phyloP scores from a whole-genome alignment of 1,140 invertebrate genomes.

The Drosophila dunni region DNA sequence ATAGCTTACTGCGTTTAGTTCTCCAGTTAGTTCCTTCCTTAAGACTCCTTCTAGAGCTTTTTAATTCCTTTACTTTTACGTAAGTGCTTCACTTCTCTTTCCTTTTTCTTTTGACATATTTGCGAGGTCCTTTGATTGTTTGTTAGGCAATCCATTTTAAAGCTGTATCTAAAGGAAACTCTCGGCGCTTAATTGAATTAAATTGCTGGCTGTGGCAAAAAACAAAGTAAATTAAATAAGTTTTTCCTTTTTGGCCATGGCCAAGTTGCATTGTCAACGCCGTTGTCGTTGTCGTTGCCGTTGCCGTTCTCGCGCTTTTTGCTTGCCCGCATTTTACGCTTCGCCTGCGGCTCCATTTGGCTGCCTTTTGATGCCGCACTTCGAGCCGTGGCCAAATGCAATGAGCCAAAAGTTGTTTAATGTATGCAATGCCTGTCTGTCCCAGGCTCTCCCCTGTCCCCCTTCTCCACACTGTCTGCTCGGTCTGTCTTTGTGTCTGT shows the following conservation, averaged over 20 bases:
- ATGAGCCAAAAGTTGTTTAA: conserved; percentile 84
- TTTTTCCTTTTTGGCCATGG: conserved; percentile 77
- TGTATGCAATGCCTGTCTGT: conserved; percentile 72
- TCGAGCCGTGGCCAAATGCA: conserved; percentile 58
- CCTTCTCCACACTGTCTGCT: not conserved
- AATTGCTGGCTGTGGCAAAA: conserved; percentile 79
- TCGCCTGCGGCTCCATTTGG: conserved; percentile 72
- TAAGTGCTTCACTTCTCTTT: conserved; percentile 11
- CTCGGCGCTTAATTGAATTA: conserved; percentile 80
- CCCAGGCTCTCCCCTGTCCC: not conserved
- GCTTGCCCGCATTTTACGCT: conserved; percentile 79
- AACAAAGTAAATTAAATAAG: conserved; percentile 84
- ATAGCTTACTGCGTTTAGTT: too few species aligned
- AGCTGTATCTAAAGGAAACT: conserved; percentile 53
- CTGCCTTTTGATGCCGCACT: conserved; percentile 60
- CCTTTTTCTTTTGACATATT: conserved; percentile 2
- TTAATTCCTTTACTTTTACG: conserved; percentile 10
- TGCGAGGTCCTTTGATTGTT: conserved; percentile 24
- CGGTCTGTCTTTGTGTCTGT: conserved; percentile 3
- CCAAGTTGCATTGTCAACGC: conserved; percentile 82
- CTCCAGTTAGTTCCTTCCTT: not conserved
- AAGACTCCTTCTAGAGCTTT: not conserved
- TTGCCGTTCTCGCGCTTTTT: conserved; percentile 64
- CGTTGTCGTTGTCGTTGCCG: conserved; percentile 49
- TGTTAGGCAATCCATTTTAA: conserved; percentile 43